Conservation (phyloP, 2,797 vertebrate genomes). For the Esox masquinongy region DNA sequence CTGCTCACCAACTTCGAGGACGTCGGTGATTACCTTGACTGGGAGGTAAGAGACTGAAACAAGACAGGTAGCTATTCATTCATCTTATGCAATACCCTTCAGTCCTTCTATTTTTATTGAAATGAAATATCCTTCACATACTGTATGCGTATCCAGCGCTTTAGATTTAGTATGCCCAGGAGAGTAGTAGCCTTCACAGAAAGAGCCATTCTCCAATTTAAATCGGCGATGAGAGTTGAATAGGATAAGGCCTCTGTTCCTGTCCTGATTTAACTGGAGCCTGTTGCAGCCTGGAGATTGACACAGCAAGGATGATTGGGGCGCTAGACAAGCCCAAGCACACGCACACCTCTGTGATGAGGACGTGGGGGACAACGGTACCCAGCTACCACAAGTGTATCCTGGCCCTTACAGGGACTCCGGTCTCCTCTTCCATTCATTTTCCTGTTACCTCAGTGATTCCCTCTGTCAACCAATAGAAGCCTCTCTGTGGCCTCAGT, state of each 20-base stretch:
- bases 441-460: constrained; percentile 6
- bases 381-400: neutral
- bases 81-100: neutral
- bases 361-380: neutral
- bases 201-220: neutral
- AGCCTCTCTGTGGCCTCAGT: neutral
- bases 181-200: neutral
- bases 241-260: neutral
- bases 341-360: neutral
- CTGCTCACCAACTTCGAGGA: constrained; percentile 99
- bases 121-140: neutral
- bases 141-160: neutral
- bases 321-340: neutral
- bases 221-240: neutral
- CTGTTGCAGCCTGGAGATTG: constrained; percentile 2
- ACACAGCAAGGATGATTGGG: constrained; percentile 3
- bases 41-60: constrained; percentile 87
- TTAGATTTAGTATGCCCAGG: neutral
- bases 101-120: neutral
- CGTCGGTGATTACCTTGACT: constrained; percentile 99
- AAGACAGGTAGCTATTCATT: neutral
- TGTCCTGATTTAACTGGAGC: neutral
- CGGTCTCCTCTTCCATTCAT: constrained; percentile 7
- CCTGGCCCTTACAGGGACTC: neutral
- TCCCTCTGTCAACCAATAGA: neutral